Base-by-base conservation (phyloP, 1,140 invertebrate species). In the Pogonomyrmex californicus region DNA sequence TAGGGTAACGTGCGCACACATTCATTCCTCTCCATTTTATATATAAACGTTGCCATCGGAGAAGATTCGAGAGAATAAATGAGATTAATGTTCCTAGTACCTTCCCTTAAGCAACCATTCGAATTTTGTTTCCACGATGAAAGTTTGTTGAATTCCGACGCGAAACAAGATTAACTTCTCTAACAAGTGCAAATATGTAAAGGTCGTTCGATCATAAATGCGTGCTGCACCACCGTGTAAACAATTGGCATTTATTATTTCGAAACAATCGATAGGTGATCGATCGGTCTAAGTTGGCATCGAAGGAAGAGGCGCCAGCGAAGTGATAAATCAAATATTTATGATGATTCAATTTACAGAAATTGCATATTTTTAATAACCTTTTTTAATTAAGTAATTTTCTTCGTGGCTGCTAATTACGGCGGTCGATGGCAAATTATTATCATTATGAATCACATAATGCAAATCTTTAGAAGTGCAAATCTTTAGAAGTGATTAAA, bases 161-260 rank as follows among this genome's bases (percentile, higher is more conserved):
- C 14, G 1, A 49, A 83, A 49, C 41, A 68, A 47, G n/a, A 41
- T 56, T 30, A 30, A 81, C 12, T 47, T 7, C 4, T 38, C 41
- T 10, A 49, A 7, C 41, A 9, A 58, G 17, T 47, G 17, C 51
- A 38, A 60, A 17, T 23, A 60, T 60, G 0, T 75, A 60, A 60
- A 38, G 17, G 33, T 60, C 38, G 17, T 49, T 68, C 77, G 56
- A 81, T 68, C 63, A 7, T 38, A 47, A 47, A 41, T 5, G 4
- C 36, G 36, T 47, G 54, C 68, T 49, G 41, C 7, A 38, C 41
- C 4, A 41, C 10, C 33, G 33, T 73, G 79, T 83, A 83, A 83
- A 83, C 41, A 83, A 83, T 83, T 6, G 38, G 4, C 41, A 83
- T 83, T 83, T 33, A 83, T 75, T 83, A 83, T 83, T 83, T 83